Evolutionary conservation across 2,888 invertebrate species (phyloP).

Genomic region (Apamea epomidion): DNA sequence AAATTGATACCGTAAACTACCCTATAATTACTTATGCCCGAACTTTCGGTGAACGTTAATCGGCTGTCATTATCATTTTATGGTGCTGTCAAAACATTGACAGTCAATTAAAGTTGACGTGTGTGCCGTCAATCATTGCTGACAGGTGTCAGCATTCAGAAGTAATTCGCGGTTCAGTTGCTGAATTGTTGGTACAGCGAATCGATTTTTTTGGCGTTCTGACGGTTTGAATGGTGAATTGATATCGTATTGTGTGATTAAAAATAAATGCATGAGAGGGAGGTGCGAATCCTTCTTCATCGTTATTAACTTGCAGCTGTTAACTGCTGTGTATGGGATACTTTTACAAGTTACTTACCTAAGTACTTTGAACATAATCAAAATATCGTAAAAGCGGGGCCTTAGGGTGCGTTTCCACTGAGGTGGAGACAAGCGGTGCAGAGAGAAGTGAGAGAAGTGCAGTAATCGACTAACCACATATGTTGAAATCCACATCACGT

Average conservation of each 20-base stretch:
- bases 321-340: not conserved
- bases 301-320: not conserved
- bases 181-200: conserved; percentile 20
- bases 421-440: not conserved
- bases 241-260: conserved; percentile 21
- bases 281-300: not conserved
- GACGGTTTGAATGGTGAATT: conserved; percentile 43
- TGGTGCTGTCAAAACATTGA: conserved; percentile 66
- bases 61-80: conserved; percentile 63
- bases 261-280: conserved; percentile 21
- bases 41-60: conserved; percentile 59
- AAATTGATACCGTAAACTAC: conserved; percentile 39
- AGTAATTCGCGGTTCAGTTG: conserved; percentile 53
- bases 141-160: conserved; percentile 61
- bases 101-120: conserved; percentile 67
- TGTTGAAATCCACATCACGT: not conserved
- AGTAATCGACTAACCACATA: not conserved
- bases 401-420: not conserved
- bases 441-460: not conserved
- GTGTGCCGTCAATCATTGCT: conserved; percentile 65
- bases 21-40: conserved; percentile 54
- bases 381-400: not conserved
- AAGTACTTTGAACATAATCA: not conserved
- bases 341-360: not conserved
- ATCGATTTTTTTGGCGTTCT: conserved; percentile 35